Percentiles rank a stretch among this genome's conserved stretches.
Evolutionary conservation across 2,888 invertebrate genomes (phyloP).

Genomic region (Julus scandinavius): DNA sequence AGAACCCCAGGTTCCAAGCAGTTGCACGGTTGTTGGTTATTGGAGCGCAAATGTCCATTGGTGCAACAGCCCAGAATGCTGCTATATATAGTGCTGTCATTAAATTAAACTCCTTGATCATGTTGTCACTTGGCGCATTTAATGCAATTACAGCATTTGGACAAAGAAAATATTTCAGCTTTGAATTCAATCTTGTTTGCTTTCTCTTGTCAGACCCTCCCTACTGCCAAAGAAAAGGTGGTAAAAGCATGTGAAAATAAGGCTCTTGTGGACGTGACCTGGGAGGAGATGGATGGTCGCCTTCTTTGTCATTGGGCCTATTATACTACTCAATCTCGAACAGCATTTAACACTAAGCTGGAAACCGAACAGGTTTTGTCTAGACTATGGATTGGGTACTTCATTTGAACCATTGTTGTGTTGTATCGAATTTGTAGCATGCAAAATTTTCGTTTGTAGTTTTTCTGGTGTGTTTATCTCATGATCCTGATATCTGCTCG

Average conservation of each 20-base stretch:
- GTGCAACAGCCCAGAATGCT: background rate
- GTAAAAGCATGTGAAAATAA: background rate
- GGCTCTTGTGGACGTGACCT: background rate
- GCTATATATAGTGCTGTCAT: conserved; percentile 37
- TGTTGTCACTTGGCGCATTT: conserved; percentile 48
- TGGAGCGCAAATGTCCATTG: background rate
- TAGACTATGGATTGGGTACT: background rate
- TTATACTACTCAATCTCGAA: background rate
- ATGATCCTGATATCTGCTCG: background rate
- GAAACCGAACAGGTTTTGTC: background rate
- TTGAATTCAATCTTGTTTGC: conserved; percentile 45
- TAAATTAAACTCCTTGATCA: conserved; percentile 50
- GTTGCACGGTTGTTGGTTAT: background rate
- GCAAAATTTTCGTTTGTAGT: background rate
- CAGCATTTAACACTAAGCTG: conserved; percentile 17
- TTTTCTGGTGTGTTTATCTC: background rate
- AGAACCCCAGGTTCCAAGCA: background rate
- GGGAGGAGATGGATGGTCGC: background rate
- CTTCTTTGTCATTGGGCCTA: background rate
- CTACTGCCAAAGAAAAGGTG: conserved; percentile 39
- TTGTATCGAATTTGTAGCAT: background rate
- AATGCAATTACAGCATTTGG: conserved; percentile 48
- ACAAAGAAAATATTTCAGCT: conserved; percentile 36
- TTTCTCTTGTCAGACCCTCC: background rate
- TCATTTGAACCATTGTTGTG: background rate